A percentile compares a stretch with the other conserved stretches of the same genome.
phyloP scores from a whole-genome alignment of 1,140 invertebrate genomes.

The Galleria mellonella region DNA sequence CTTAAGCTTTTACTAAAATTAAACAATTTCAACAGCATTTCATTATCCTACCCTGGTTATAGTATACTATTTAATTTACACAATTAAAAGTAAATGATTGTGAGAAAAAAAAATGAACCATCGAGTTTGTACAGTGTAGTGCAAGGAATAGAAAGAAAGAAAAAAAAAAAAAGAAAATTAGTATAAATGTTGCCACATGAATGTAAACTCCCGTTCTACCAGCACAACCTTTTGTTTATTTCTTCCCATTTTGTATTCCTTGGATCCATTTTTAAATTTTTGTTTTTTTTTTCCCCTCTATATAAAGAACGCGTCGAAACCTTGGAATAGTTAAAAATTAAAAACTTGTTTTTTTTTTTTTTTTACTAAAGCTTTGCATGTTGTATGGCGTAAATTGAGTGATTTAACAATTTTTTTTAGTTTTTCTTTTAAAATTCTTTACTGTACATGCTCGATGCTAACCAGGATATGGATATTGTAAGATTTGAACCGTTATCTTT shows the following conservation, averaged over 20 bases:
- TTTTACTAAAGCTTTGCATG: constrained; percentile 24
- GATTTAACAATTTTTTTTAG: too few relatives aligned
- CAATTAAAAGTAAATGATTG: constrained; percentile 18
- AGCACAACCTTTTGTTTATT: constrained; percentile 27
- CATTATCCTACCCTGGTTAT: constrained; percentile 39
- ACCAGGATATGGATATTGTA: constrained; percentile 33
- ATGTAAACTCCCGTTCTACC: constrained; percentile 26
- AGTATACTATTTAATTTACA: constrained; percentile 27
- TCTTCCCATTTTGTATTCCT: constrained; percentile 7
- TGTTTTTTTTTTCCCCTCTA: too few relatives aligned
- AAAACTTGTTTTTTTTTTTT: not conserved
- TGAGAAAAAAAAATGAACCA: constrained; percentile 24
- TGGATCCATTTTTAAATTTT: not conserved
- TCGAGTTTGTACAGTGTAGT: constrained; percentile 70
- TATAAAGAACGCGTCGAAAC: too few relatives aligned
- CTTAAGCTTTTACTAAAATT: constrained; percentile 7
- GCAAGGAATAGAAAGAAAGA: constrained; percentile 25
- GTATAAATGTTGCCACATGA: constrained; percentile 59
- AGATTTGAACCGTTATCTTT: too few relatives aligned
- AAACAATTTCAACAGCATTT: constrained; percentile 35
- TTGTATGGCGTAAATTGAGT: constrained; percentile 15
- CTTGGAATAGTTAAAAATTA: too few relatives aligned
- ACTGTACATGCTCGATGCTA: constrained; percentile 66
- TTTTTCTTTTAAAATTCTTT: constrained; percentile 8
- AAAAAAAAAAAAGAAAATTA: too few relatives aligned